Evolutionary conservation across 2,113 vertebrate species (phyloP).

Genomic region (Merops nubicus): DNA sequence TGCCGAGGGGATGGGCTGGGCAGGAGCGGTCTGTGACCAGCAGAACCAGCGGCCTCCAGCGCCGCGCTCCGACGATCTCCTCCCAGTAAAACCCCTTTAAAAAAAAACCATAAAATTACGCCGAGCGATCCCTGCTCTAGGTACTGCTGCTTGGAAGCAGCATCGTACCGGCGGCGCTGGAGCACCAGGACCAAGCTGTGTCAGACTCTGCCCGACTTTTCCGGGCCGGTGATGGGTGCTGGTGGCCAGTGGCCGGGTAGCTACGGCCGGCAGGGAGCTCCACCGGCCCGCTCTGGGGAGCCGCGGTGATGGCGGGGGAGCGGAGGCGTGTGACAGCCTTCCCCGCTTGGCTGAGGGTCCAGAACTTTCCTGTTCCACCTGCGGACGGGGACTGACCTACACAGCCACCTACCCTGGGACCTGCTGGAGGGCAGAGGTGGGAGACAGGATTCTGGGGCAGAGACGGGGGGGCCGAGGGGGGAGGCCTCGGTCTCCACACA

Average conservation of each 20-base stretch:
- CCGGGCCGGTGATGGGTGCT: neutral
- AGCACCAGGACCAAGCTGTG: fast-evolving
- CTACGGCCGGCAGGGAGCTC: neutral
- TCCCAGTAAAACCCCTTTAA: fast-evolving
- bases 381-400: neutral
- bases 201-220: fast-evolving
- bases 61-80: fast-evolving
- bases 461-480: too few relatives aligned
- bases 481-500: fast-evolving
- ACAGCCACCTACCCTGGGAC: fast-evolving
- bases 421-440: neutral
- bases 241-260: neutral
- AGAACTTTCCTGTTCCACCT: neutral
- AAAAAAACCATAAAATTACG: too few relatives aligned
- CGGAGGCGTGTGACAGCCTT: neutral
- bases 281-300: neutral
- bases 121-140: too few relatives aligned
- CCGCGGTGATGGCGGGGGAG: neutral
- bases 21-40: neutral
- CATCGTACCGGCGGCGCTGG: fast-evolving
- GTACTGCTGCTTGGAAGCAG: too few relatives aligned
- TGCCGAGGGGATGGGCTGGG: fast-evolving
- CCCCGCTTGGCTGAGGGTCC: neutral
- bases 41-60: fast-evolving
- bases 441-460: neutral